phyloP scores from a whole-genome alignment of 2,113 vertebrate species.

The Hyperoodon ampullatus region DNA sequence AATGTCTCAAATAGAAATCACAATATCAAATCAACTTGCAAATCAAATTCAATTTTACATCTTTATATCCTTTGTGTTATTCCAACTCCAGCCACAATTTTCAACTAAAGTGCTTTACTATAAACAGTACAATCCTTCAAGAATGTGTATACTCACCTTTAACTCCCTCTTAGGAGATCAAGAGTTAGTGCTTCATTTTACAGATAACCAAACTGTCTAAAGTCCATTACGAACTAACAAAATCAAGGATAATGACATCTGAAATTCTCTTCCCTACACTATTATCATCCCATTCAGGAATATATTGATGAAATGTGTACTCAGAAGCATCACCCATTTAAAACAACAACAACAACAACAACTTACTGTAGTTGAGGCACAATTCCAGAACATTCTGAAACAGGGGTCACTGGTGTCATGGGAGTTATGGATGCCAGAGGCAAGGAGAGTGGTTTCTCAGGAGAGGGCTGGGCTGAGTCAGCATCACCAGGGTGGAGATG shows the following conservation, averaged over 20 bases:
- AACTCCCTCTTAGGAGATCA: not conserved
- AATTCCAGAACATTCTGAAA: constrained; percentile 93
- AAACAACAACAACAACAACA: constrained; percentile 67
- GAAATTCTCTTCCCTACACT: not conserved
- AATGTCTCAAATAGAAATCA: not conserved
- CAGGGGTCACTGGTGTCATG: constrained; percentile 90
- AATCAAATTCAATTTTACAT: constrained; percentile 41
- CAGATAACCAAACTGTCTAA: not conserved
- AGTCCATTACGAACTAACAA: constrained; percentile 7
- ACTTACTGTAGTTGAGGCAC: constrained; percentile 95
- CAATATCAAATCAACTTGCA: constrained; percentile 37
- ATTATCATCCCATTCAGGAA: not conserved
- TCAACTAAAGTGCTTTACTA: not conserved
- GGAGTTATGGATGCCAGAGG: constrained; percentile 92
- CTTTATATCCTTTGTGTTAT: constrained; percentile 34
- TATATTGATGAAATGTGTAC: not conserved
- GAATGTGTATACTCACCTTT: not conserved
- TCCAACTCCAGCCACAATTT: not conserved
- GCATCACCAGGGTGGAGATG: not conserved
- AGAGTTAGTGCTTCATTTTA: constrained; percentile 31
- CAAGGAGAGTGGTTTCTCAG: constrained; percentile 68
- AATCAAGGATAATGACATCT: not conserved
- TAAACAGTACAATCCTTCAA: constrained; percentile 29
- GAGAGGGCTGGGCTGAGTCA: constrained; percentile 42
- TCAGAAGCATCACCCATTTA: not conserved